Conservation (phyloP, 2,113 vertebrate species). For the Onychostoma macrolepis region DNA sequence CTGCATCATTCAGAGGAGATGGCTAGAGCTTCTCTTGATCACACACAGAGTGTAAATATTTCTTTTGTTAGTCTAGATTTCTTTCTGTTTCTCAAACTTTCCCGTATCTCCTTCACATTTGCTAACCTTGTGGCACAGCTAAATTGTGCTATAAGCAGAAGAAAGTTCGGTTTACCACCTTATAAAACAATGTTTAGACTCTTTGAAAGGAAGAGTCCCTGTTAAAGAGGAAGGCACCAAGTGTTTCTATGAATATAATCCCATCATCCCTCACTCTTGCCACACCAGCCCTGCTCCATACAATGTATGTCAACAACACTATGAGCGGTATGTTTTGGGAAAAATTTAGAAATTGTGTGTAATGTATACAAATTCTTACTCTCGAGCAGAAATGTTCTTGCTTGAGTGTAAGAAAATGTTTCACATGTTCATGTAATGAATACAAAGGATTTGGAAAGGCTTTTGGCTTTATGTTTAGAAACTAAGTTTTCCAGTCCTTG, state of each 20-base stretch:
- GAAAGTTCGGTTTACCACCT: constrained; percentile 57
- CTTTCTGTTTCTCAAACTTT: not conserved
- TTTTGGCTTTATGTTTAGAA: not conserved
- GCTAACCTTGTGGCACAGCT: not conserved
- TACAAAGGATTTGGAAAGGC: not conserved
- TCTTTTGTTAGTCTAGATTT: not conserved
- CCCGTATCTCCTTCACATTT: not conserved
- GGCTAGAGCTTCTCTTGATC: not conserved
- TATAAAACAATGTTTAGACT: constrained; percentile 78
- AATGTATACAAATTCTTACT: constrained; percentile 1
- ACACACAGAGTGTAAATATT: not conserved
- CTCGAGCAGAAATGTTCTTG: not conserved
- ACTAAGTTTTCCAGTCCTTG: not conserved
- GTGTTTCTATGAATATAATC: constrained; percentile 4
- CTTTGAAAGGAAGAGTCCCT: constrained; percentile 57
- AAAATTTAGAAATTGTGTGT: not conserved
- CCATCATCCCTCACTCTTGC: not conserved
- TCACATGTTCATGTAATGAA: not conserved
- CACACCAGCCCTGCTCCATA: not conserved
- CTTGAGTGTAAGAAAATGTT: not conserved
- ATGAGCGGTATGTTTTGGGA: not conserved
- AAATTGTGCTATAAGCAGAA: not conserved
- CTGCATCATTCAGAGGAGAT: not conserved
- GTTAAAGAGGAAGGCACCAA: not conserved
- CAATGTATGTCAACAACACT: not conserved